Evolutionary conservation across 64 coral and sea anemone genomes (phyloP), one percentile per base, ranked within the genome.

Genomic region (Dendronephthya gigantea): DNA sequence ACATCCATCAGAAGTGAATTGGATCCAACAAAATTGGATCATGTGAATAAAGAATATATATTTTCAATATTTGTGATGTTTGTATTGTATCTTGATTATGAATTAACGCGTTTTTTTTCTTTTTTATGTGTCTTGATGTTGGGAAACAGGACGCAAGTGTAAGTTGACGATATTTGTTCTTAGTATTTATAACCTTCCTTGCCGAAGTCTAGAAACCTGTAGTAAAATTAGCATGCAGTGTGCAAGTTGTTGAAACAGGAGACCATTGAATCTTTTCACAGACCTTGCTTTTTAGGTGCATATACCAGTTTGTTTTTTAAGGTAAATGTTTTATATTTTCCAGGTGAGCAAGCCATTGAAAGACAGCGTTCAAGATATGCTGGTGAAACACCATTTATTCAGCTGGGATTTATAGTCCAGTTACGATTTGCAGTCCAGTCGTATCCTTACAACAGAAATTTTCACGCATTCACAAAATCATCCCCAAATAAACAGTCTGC

Each of bases 361-460:
- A 81, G 95, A 98, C 87, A 92, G 95, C 36, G 95, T 98, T 16
- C 92, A 92, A 82, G 95, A 98, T 82, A 98, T 98, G 95, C 56
- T 98, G 68, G 95, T 98, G 13, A 98, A 98, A 83, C 95, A 98
- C 48, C 95, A 98, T 85, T 72, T 98, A 8, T 98, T 98, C 88
- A 98, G 95, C 72, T 98, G 95, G 95, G 95, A 98, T 50, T 59
- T 90, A 45, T 90, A 27, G 85, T 79, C 72, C 12, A 79, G 55
- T 52, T 10, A 22, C 23, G 50, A 1, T 1, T 1, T 16, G 50
- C 50, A 52, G 1, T 52, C 50, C 50, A 52, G 50, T 62, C 25
- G 55, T 62, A 62, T 62, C 55, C 55, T 62, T 62, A 12, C 13
- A 22, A 16, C 2, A 62, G 0, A 23, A 62, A 7, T 5, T 62